Conservation (phyloP, 2,888 invertebrate species). For the Amblyteles armatorius region DNA sequence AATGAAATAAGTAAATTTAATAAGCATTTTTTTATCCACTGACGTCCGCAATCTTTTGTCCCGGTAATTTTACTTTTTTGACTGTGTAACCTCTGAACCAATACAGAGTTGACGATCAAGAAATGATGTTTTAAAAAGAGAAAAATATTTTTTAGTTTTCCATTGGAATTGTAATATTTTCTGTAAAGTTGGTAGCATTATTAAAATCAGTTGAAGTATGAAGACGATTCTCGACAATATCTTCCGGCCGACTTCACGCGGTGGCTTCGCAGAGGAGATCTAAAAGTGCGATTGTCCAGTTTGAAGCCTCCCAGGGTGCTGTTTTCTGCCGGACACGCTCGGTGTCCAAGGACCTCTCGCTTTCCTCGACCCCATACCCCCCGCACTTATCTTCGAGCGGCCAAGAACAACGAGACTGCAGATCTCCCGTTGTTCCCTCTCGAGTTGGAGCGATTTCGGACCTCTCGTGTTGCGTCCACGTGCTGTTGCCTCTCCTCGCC, state of each 20-base stretch:
- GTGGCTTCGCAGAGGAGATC: slow-evolving; percentile 44
- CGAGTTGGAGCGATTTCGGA: slow-evolving; percentile 47
- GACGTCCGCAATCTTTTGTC: not conserved
- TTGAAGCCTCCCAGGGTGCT: slow-evolving; percentile 40
- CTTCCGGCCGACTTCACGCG: slow-evolving; percentile 13
- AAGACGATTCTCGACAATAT: not conserved
- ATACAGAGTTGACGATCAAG: not conserved
- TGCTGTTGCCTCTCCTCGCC: slow-evolving; percentile 43
- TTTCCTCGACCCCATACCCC: slow-evolving; percentile 39
- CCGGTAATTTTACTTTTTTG: not conserved
- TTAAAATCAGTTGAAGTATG: slow-evolving; percentile 12
- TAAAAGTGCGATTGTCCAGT: slow-evolving; percentile 17
- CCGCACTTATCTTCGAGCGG: slow-evolving; percentile 40
- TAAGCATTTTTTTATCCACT: not conserved
- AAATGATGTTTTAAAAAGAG: not conserved
- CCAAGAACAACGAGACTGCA: slow-evolving; percentile 42
- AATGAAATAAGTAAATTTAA: too few relatives aligned
- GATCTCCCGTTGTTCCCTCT: slow-evolving; percentile 27
- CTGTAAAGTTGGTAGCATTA: slow-evolving; percentile 19
- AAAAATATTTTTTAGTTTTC: not conserved
- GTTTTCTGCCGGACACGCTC: slow-evolving; percentile 15
- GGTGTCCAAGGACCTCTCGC: slow-evolving; percentile 30
- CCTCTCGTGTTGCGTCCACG: slow-evolving; percentile 56
- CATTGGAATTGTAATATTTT: not conserved
- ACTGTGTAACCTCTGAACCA: not conserved